These are phyloP conservation scores for Dendroctonus ponderosae DNA, from an alignment of 1,140 invertebrate genomes.

Conservation along the genomic window DNA sequence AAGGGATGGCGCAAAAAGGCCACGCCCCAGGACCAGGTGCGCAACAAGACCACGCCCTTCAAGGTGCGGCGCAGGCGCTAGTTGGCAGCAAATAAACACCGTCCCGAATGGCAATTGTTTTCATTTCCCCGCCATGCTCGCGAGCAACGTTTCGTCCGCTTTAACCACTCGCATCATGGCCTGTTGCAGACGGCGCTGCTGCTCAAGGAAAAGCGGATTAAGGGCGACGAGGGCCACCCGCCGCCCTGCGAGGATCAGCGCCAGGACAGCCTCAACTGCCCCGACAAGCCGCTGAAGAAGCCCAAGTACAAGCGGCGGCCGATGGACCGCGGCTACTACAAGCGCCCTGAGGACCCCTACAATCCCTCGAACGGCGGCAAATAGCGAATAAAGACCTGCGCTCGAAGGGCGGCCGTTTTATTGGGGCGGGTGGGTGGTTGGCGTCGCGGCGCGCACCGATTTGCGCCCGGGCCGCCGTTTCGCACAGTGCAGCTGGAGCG, in stretches of 20 bases:
- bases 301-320: slow-evolving; percentile 28
- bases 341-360: slow-evolving; percentile 24
- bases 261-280: slow-evolving; percentile 14
- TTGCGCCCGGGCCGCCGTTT: too few species aligned
- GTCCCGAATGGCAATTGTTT: neutral
- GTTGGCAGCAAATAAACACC: neutral
- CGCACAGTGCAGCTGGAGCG: too few species aligned
- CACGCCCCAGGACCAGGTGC: slow-evolving; percentile 10
- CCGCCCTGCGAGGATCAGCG: slow-evolving; percentile 9
- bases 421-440: too few species aligned
- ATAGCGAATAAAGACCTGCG: neutral
- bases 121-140: neutral
- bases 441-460: too few species aligned
- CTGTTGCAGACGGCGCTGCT: neutral
- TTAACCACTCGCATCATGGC: neutral
- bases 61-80: neutral
- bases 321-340: slow-evolving; percentile 17
- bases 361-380: slow-evolving; percentile 11
- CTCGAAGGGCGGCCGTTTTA: too few species aligned
- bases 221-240: slow-evolving; percentile 26
- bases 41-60: slow-evolving; percentile 17
- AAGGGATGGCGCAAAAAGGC: slow-evolving; percentile 20
- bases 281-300: slow-evolving; percentile 24
- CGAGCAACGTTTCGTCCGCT: neutral
- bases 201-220: slow-evolving; percentile 6